These are phyloP conservation scores for Hoplostethus mediterraneus DNA, from an alignment of 2,797 vertebrate species.

Conservation along the genomic window DNA sequence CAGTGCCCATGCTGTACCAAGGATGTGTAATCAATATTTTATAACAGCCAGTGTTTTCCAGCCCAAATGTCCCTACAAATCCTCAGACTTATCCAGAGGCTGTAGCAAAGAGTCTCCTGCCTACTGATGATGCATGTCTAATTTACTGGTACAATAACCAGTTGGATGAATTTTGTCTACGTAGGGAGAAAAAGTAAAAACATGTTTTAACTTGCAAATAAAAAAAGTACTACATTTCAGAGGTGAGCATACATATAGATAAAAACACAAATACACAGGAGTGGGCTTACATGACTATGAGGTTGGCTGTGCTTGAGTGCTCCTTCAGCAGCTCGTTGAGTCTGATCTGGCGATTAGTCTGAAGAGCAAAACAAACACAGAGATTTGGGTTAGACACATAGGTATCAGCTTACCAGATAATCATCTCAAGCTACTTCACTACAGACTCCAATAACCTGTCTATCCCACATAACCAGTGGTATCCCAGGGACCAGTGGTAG, in stretches of 20 bases:
- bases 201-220: neutral
- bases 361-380: slow-evolving; percentile 65
- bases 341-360: slow-evolving; percentile 96
- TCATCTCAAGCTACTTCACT: neutral
- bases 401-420: slow-evolving; percentile 16
- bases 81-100: too few species aligned
- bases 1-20: too few species aligned
- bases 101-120: too few species aligned
- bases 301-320: slow-evolving; percentile 95
- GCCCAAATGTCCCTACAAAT: too few species aligned
- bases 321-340: slow-evolving; percentile 97
- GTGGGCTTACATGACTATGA: slow-evolving; percentile 97
- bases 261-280: neutral
- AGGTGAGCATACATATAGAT: neutral
- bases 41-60: too few species aligned
- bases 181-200: too few species aligned
- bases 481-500: too few species aligned
- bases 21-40: too few species aligned
- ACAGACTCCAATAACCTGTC: neutral
- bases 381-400: slow-evolving; percentile 18
- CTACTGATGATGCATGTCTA: too few species aligned
- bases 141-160: too few species aligned
- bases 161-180: neutral
- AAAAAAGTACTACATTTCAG: too few species aligned
- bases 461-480: too few species aligned